These are phyloP conservation scores for Chelmon rostratus DNA, from an alignment of 2,797 vertebrate genomes.

Conservation along the genomic window DNA sequence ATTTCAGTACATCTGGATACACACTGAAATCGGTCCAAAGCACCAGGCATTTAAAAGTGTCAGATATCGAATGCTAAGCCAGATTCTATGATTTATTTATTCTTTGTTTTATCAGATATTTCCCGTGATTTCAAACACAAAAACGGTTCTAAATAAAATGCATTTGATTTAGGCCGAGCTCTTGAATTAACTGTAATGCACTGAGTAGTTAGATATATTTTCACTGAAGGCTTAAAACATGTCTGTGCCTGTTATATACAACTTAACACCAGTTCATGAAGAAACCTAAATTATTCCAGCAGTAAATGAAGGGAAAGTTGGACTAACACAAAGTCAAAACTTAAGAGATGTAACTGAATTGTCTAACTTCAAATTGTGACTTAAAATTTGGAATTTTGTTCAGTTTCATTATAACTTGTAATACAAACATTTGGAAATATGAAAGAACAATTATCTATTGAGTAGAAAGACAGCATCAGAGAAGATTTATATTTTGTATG, in stretches of 20 bases:
- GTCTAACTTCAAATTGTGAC: neutral
- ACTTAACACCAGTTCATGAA: neutral
- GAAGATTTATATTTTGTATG: neutral
- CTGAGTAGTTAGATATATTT: neutral
- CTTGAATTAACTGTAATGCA: neutral
- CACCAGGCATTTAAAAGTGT: neutral
- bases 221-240: neutral
- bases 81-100: no score
- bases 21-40: neutral
- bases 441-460: no score
- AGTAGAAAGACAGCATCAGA: neutral
- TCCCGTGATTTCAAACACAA: no score
- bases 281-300: neutral
- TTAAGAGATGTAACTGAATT: neutral
- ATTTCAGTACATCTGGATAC: neutral
- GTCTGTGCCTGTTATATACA: no score
- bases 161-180: neutral
- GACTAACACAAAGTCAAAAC: neutral
- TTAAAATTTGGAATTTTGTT: neutral
- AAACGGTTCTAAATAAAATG: neutral
- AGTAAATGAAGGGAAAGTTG: neutral
- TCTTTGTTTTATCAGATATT: no score
- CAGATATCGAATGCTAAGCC: neutral
- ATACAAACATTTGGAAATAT: no score
- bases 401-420: no score